phyloP scores from a whole-genome alignment of 2,797 vertebrate genomes.

The Falco naumanni region DNA sequence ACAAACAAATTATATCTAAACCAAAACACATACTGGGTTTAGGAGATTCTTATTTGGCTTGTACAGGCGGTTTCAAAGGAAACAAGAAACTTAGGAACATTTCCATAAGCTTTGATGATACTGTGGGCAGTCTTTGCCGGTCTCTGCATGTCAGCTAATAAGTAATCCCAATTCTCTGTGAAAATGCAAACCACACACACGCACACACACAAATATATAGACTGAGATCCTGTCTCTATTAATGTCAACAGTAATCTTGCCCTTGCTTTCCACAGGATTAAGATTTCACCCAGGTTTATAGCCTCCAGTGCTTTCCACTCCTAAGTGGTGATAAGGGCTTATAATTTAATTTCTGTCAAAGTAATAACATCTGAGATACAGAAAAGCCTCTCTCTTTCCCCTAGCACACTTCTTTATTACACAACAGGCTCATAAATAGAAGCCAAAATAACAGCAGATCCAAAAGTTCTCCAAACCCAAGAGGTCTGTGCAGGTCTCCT shows the following conservation, averaged over 20 bases:
- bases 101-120: background rate
- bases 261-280: background rate
- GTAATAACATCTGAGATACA: background rate
- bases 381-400: background rate
- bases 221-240: background rate
- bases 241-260: background rate
- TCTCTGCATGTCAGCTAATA: background rate
- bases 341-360: slow-evolving; percentile 45
- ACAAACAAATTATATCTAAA: background rate
- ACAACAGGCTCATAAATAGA: slow-evolving; percentile 16
- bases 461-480: background rate
- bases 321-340: background rate
- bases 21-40: background rate
- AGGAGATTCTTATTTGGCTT: background rate
- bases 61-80: background rate
- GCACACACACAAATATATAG: background rate
- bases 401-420: background rate
- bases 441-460: background rate
- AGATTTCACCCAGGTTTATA: background rate
- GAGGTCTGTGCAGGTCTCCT: background rate
- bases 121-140: background rate
- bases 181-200: background rate
- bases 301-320: background rate
- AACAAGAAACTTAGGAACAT: background rate
- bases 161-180: background rate